These are phyloP conservation scores for Hemiscyllium ocellatum DNA, from an alignment of 2,113 vertebrate genomes.

Conservation along the genomic window DNA sequence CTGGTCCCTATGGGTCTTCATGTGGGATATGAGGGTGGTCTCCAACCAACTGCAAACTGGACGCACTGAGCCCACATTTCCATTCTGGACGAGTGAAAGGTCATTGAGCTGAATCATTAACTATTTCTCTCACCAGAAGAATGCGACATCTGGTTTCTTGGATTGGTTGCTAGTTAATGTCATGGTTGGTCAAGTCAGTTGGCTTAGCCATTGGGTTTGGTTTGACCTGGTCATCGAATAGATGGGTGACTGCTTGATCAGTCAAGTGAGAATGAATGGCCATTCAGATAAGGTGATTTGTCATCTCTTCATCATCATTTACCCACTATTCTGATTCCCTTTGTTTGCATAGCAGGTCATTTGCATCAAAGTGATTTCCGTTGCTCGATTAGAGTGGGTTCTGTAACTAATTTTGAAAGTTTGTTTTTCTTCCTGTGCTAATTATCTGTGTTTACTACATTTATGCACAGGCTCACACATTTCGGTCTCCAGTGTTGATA, in stretches of 20 bases:
- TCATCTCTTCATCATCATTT: too few species aligned
- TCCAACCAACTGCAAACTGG: too few species aligned
- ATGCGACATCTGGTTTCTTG: too few species aligned
- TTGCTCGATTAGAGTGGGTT: neutral
- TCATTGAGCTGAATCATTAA: too few species aligned
- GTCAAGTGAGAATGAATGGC: neutral
- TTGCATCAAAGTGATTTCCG: neutral
- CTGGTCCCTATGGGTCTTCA: too few species aligned
- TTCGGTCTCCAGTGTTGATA: neutral
- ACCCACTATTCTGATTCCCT: neutral
- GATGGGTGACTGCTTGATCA: neutral
- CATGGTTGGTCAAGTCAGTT: neutral
- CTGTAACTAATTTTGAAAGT: conserved; percentile 7
- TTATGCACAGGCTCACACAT: neutral
- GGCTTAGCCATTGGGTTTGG: too few species aligned
- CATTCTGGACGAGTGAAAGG: too few species aligned
- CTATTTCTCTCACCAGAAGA: too few species aligned
- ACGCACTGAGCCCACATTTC: too few species aligned
- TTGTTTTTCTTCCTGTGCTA: neutral
- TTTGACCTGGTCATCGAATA: neutral
- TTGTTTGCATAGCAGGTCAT: neutral
- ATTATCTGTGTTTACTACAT: neutral
- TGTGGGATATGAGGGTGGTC: too few species aligned
- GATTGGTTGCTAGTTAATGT: too few species aligned
- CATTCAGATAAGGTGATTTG: neutral